Evolutionary conservation across 2,888 invertebrate genomes (phyloP), one percentile per base, ranked within the genome.

Genomic region (Scaptomyza parva): DNA sequence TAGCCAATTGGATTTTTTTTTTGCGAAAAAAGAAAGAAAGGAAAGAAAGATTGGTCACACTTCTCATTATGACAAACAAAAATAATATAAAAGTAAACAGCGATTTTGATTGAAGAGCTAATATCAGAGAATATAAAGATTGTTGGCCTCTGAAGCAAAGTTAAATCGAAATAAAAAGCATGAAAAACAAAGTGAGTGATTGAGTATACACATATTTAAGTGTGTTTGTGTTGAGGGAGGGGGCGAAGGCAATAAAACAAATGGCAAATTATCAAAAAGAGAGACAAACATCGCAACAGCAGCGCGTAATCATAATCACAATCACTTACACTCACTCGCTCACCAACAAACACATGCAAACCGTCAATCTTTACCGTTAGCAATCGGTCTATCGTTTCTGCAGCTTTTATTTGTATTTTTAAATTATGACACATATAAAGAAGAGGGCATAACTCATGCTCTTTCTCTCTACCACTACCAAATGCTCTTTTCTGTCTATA

Each of bases 381-480:
- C 65, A 48, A n/a, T n/a, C n/a, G n/a, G 57, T 69, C 59, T 60
- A 45, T 61, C 45, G 63, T 65, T 65, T 70, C 43, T 70, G 70
- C 70, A 70, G 70, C 60, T 74, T 55, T 74, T 76, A 77, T 76
- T 76, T 77, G 68, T 90, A 89, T 89, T 89, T 89, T 80, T 89
- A 90, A 90, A 88, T 87, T 88, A 90, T 89, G 89, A 90, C 89
- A 88, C 89, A 89, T 87, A 53, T 55, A 45, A 79, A 59, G 51
- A 59, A 30, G 28, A 37, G 17, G 37, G 58, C 61, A 45, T 66
- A 60, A 44, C 40, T 41, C 18, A 17, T 20, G 37, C 67, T 57
- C 62, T 67, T 35, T 8, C 30, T 44, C 26, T 35, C 50, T 48
- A 8, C 7, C n/a, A 3, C n/a, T 26, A 24, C 7, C 24, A 7